Conservation (phyloP, 2,888 invertebrate species). For the Rosalia funebris region DNA sequence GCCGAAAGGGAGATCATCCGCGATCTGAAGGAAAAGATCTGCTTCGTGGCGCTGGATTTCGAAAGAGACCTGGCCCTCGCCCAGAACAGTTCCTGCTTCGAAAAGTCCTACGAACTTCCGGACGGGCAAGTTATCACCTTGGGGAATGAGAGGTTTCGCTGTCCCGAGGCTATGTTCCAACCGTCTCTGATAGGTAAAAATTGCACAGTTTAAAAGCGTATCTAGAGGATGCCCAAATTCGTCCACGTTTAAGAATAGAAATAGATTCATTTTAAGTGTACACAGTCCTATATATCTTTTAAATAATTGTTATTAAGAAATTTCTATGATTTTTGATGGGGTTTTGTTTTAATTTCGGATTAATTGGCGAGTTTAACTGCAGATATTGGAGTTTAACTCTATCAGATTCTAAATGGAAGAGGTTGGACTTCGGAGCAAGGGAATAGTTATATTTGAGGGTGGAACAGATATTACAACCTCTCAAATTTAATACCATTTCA, state of each 20-base stretch:
- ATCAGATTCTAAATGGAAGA: no score
- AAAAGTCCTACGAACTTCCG: slow-evolving; percentile 69
- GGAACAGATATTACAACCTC: no score
- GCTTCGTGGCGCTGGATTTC: slow-evolving; percentile 77
- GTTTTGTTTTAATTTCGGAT: background rate
- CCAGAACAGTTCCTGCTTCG: slow-evolving; percentile 73
- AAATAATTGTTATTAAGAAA: background rate
- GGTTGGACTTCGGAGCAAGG: no score
- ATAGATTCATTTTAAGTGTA: background rate
- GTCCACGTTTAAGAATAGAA: background rate
- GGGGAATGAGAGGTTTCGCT: slow-evolving; percentile 72
- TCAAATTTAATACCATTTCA: no score
- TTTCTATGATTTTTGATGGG: background rate
- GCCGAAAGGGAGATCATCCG: slow-evolving; percentile 63
- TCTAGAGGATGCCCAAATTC: background rate
- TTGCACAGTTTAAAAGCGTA: background rate
- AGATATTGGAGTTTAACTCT: no score
- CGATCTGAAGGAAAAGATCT: slow-evolving; percentile 74
- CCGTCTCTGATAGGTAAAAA: slow-evolving; percentile 61
- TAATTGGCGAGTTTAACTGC: background rate
- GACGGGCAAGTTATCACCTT: slow-evolving; percentile 68
- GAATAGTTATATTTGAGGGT: no score
- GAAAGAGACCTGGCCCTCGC: slow-evolving; percentile 66
- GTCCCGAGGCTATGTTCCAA: slow-evolving; percentile 73
- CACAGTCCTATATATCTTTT: background rate